Conservation (phyloP, 2,888 invertebrate species). For the Noctua janthina region DNA sequence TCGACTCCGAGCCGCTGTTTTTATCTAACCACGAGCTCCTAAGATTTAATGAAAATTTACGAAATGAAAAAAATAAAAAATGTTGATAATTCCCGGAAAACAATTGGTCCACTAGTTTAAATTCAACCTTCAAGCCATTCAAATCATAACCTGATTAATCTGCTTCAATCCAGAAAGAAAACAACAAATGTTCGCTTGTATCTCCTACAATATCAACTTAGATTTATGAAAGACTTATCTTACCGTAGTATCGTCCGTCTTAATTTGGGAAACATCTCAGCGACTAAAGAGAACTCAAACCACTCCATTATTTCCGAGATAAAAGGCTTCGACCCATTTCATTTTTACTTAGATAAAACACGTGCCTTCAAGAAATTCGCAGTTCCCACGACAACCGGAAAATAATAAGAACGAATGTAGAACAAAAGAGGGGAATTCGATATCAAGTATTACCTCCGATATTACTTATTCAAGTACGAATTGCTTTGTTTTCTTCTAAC, state of each 20-base stretch:
- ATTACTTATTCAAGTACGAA: conserved; percentile 73
- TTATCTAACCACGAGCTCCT: too few relatives aligned
- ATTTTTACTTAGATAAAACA: conserved; percentile 63
- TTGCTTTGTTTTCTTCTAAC: conserved; percentile 73
- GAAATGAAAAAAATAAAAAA: neutral
- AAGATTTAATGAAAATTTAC: too few relatives aligned
- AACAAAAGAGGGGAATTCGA: conserved; percentile 67
- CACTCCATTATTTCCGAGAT: conserved; percentile 46
- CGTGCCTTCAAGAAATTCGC: conserved; percentile 68
- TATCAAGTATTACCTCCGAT: conserved; percentile 73
- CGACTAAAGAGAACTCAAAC: conserved; percentile 41
- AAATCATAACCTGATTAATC: conserved; percentile 19
- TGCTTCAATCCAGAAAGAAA: neutral
- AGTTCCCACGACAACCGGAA: conserved; percentile 72
- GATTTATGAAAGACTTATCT: conserved; percentile 28
- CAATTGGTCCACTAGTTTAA: conserved; percentile 5
- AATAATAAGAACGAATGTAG: conserved; percentile 70
- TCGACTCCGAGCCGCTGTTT: too few relatives aligned
- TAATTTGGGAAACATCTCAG: conserved; percentile 46
- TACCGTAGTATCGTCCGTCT: conserved; percentile 34
- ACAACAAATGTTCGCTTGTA: neutral
- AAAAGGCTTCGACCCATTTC: conserved; percentile 54
- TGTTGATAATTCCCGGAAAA: neutral
- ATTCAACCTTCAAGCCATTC: conserved; percentile 19
- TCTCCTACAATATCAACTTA: conserved; percentile 10